Evolutionary conservation across 2,888 invertebrate genomes (phyloP).

Genomic region (Eulithis testata): DNA sequence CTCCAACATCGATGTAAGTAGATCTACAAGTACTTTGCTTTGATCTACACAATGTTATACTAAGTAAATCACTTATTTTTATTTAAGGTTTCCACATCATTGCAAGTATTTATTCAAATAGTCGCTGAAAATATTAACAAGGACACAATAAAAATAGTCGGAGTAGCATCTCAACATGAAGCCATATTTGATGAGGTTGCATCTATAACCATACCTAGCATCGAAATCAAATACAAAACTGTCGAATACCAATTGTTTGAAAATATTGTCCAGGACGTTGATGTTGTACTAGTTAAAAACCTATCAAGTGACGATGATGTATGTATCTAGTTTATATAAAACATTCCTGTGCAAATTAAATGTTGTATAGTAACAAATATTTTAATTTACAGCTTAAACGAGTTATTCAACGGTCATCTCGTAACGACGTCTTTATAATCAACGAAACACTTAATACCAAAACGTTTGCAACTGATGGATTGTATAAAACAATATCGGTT

Average conservation of each 20-base stretch:
- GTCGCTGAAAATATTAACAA: conserved; percentile 50
- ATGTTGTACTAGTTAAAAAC: conserved; percentile 44
- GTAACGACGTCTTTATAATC: conserved; percentile 20
- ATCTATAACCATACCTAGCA: conserved; percentile 21
- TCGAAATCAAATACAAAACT: conserved; percentile 38
- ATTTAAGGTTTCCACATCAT: conserved; percentile 40
- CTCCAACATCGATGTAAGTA: conserved; percentile 42
- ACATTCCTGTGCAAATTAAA: neutral
- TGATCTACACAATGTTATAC: neutral
- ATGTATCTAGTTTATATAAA: conserved; percentile 15
- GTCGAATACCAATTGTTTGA: conserved; percentile 25
- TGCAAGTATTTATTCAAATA: conserved; percentile 48
- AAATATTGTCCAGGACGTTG: conserved; percentile 24
- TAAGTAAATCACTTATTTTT: neutral
- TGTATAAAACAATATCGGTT: conserved; percentile 17
- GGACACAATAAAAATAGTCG: conserved; percentile 39
- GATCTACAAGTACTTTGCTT: neutral
- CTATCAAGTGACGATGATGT: conserved; percentile 42
- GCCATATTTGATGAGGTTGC: conserved; percentile 33
- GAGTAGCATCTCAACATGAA: conserved; percentile 30
- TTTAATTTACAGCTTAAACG: conserved; percentile 29
- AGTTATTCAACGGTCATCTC: conserved; percentile 8
- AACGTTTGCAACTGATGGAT: conserved; percentile 1
- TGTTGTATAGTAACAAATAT: neutral
- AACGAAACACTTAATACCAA: conserved; percentile 12